Percentiles rank a stretch among this genome's conserved stretches.
phyloP scores from a whole-genome alignment of 2,888 invertebrate genomes.

The Lasioglossum marginatum region DNA sequence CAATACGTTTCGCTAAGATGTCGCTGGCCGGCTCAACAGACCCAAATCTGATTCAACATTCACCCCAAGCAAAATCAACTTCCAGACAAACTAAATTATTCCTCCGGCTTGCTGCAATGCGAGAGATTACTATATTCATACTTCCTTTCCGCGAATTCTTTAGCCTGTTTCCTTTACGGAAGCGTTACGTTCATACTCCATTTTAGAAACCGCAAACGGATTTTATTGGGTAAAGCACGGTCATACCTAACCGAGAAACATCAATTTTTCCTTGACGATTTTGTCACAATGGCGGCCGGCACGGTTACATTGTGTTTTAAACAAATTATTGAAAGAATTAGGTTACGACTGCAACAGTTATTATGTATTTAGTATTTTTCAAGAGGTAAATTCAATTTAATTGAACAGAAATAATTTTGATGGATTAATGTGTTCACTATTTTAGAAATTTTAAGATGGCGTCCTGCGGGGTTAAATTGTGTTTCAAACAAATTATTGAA shows the following conservation, averaged over 20 bases:
- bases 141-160: conserved; percentile 6
- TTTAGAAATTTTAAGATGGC: neutral
- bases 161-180: neutral
- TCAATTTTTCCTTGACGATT: neutral
- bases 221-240: neutral
- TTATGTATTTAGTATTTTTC: no score
- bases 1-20: no score
- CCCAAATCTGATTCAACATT: conserved; percentile 10
- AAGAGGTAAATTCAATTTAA: no score
- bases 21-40: neutral
- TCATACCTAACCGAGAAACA: neutral
- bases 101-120: neutral
- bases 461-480: no score
- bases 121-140: conserved; percentile 6
- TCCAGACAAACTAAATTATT: conserved; percentile 10
- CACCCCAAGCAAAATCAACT: conserved; percentile 15
- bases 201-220: neutral
- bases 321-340: neutral
- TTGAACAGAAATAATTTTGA: no score
- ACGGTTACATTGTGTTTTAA: neutral
- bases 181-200: neutral
- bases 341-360: neutral
- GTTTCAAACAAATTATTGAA: neutral
- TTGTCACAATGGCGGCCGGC: neutral
- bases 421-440: no score